Evolutionary conservation across 2,888 invertebrate genomes (phyloP).

Genomic region (Diaphora mendica): DNA sequence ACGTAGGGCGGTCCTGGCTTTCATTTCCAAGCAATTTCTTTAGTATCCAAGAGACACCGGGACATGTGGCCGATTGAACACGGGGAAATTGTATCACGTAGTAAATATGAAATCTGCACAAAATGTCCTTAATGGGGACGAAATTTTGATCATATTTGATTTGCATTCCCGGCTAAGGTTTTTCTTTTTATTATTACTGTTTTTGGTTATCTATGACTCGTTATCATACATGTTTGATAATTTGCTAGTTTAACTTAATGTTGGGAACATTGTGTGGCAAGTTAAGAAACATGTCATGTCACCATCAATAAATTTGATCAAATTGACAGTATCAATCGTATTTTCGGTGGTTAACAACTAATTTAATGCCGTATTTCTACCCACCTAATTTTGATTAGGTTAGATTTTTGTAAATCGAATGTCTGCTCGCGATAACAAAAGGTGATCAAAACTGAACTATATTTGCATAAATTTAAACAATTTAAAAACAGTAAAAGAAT

Average conservation of each 20-base stretch:
- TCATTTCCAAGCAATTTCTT: slow-evolving; percentile 61
- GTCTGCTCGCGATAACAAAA: slow-evolving; percentile 17
- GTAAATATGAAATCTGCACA: slow-evolving; percentile 52
- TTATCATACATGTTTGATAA: neutral
- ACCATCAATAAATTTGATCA: slow-evolving; percentile 13
- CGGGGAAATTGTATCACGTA: slow-evolving; percentile 64
- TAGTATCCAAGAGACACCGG: slow-evolving; percentile 51
- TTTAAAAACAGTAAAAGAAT: slow-evolving; percentile 10
- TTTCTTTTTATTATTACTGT: neutral
- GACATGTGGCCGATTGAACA: slow-evolving; percentile 53
- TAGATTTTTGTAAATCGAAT: slow-evolving; percentile 27
- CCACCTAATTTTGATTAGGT: slow-evolving; percentile 15
- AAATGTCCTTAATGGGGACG: slow-evolving; percentile 43
- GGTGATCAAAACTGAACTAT: neutral
- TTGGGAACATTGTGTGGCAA: neutral
- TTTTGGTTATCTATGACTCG: neutral
- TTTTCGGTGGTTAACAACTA: slow-evolving; percentile 30
- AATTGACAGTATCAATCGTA: slow-evolving; percentile 39
- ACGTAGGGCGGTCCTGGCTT: slow-evolving; percentile 65
- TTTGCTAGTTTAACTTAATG: neutral
- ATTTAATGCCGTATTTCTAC: slow-evolving; percentile 33
- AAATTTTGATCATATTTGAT: slow-evolving; percentile 19
- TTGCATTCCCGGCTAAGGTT: slow-evolving; percentile 14
- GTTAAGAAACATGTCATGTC: neutral
- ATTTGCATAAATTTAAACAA: too few species aligned